These are phyloP conservation scores for Achroia grisella DNA, from an alignment of 1,140 invertebrate species.

Conservation along the genomic window DNA sequence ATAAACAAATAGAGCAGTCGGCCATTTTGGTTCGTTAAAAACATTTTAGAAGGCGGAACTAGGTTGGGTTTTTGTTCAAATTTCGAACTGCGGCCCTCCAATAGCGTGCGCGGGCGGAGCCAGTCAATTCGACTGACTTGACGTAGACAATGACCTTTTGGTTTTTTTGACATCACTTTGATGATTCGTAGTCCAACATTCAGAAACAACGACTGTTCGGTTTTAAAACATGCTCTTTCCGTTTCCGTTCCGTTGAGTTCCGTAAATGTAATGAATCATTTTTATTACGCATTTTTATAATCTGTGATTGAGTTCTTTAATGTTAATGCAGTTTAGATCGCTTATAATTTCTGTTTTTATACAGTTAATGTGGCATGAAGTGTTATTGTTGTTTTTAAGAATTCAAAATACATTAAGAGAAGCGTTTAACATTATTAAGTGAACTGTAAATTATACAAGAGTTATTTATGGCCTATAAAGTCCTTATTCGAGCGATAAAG, in stretches of 20 bases:
- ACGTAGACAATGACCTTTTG: constrained; percentile 62
- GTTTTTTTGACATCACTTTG: constrained; percentile 16
- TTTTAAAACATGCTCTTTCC: no score
- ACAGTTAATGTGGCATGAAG: no score
- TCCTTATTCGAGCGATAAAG: background rate
- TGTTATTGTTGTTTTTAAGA: no score
- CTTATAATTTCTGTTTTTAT: no score
- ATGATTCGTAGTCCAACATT: constrained; percentile 18
- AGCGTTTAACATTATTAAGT: constrained; percentile 1
- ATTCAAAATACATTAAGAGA: background rate
- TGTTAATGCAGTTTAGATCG: no score
- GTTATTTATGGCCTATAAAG: background rate
- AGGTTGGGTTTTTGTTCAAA: constrained; percentile 69
- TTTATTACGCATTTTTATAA: no score
- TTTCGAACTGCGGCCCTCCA: constrained; percentile 60
- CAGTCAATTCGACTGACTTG: constrained; percentile 66
- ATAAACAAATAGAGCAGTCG: constrained; percentile 21
- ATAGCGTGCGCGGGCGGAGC: constrained; percentile 65
- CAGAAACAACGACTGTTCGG: constrained; percentile 1
- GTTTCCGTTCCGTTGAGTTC: no score
- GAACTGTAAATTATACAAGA: background rate
- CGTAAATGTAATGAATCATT: no score
- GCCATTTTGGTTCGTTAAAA: constrained; percentile 64
- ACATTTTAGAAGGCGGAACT: constrained; percentile 72
- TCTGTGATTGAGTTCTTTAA: no score